Evolutionary conservation across 2,888 invertebrate species (phyloP), one percentile per base, ranked within the genome.

Genomic region (Leucoptera coffeella): DNA sequence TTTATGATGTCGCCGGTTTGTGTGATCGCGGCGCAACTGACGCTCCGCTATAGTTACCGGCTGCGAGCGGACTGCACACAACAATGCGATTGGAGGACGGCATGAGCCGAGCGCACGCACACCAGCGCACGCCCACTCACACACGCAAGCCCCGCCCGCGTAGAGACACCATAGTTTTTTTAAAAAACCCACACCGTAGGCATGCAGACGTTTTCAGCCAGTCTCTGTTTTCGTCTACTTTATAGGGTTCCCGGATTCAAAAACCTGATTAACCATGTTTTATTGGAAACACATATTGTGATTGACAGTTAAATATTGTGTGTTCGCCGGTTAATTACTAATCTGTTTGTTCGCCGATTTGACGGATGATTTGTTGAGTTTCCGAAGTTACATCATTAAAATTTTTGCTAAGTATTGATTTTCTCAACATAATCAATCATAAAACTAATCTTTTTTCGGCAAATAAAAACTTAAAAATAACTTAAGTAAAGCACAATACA

Each of bases 121-220:
- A 36, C 34, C 22, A 27, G 35, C 38, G 34, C 46, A 45, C n/a
- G n/a, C n/a, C n/a, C n/a, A n/a, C 60, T 41, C 58, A 47, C 56
- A 53, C 57, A 46, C 13, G 35, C 30, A 32, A 35, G 30, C n/a
- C n/a, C n/a, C n/a, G n/a, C n/a, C 32, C 33, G 38, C 50, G 57
- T 58, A 10, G 17, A 14, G 15, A 14, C 22, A 58, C 56, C 46
- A 48, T 55, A 50, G 43, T 45, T 46, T 52, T 50, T 50, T 8
- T 52, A 62, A 69, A 69, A 69, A 69, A 69, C 65, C 64, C 54
- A 55, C 6, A 54, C 62, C 65, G 69, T 69, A 64, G 69, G 69
- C 69, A 69, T 69, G 69, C 67, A 67, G 69, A 67, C 69, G 64
- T 64, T 67, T 55, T 61, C 62, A 65, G 61, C 55, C 60, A 61